Conservation (phyloP, 2,888 invertebrate species). For the Leptinotarsa juncta region DNA sequence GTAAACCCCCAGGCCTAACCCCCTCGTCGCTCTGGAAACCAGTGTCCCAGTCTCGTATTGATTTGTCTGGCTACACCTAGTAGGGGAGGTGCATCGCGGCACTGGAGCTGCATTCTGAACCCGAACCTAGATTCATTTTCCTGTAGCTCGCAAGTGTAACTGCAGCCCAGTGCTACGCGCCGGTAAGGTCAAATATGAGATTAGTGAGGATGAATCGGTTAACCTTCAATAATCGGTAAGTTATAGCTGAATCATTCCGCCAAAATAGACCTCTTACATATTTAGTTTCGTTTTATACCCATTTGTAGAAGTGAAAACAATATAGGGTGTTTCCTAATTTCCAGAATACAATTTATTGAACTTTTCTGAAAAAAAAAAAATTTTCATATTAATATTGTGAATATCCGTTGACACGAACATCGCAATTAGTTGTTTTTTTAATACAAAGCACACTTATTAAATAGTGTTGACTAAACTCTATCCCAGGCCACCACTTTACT, state of each 20-base stretch:
- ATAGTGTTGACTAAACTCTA: too few relatives aligned
- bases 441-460: too few relatives aligned
- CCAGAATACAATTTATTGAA: too few relatives aligned
- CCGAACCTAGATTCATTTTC: slow-evolving; percentile 40
- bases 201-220: background rate
- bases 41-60: slow-evolving; percentile 45
- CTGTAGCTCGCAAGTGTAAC: slow-evolving; percentile 39
- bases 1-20: slow-evolving; percentile 25
- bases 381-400: too few relatives aligned
- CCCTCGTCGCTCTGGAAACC: slow-evolving; percentile 42
- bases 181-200: too few relatives aligned
- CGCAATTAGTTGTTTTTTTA: too few relatives aligned
- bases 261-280: background rate
- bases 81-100: slow-evolving; percentile 40
- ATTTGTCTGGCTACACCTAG: slow-evolving; percentile 44
- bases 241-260: background rate
- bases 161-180: slow-evolving; percentile 37
- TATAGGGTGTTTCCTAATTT: too few relatives aligned
- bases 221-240: background rate
- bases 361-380: too few relatives aligned
- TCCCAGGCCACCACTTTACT: too few relatives aligned
- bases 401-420: too few relatives aligned
- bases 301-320: too few relatives aligned
- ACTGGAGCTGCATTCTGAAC: slow-evolving; percentile 32
- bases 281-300: too few relatives aligned